Percentiles rank a stretch among this genome's conserved stretches.
Conservation (phyloP, 2,888 invertebrate species). For the Ashinkailepas kermadecensis region DNA sequence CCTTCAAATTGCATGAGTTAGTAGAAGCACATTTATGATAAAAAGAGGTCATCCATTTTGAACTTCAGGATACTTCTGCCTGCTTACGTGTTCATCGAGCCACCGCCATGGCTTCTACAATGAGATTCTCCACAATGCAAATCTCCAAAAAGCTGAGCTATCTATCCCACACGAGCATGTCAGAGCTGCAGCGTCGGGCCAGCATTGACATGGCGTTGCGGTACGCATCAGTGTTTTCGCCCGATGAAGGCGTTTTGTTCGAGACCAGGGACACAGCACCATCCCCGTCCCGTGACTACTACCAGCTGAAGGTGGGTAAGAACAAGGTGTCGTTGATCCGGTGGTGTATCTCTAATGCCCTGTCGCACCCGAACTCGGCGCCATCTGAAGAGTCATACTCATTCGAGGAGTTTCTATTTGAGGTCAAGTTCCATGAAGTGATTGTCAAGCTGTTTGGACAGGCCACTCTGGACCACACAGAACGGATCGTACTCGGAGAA, state of each 20-base stretch:
- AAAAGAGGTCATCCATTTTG: too few relatives aligned
- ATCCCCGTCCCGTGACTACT: neutral
- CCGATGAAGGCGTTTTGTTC: neutral
- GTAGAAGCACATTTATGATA: too few relatives aligned
- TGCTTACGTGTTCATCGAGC: too few relatives aligned
- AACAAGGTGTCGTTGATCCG: neutral
- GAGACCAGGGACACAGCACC: neutral
- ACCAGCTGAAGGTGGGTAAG: neutral
- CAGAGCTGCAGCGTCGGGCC: neutral
- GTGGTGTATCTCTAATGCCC: slow-evolving; percentile 1
- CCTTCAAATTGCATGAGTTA: too few relatives aligned
- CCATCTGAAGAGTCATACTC: neutral
- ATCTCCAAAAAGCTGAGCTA: neutral
- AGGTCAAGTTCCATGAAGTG: neutral
- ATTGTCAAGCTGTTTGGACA: neutral
- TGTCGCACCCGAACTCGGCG: neutral
- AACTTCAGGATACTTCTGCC: too few relatives aligned
- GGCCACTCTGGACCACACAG: neutral
- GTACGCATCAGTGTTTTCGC: neutral
- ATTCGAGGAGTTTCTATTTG: neutral
- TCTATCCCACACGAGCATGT: neutral
- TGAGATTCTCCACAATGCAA: neutral
- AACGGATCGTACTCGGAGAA: neutral
- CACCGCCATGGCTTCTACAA: neutral
- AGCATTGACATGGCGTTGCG: neutral